Percentiles rank a stretch among this genome's conserved stretches.
These are phyloP conservation scores for Trogon surrucura DNA, from an alignment of 2,113 vertebrate genomes.

Conservation along the genomic window DNA sequence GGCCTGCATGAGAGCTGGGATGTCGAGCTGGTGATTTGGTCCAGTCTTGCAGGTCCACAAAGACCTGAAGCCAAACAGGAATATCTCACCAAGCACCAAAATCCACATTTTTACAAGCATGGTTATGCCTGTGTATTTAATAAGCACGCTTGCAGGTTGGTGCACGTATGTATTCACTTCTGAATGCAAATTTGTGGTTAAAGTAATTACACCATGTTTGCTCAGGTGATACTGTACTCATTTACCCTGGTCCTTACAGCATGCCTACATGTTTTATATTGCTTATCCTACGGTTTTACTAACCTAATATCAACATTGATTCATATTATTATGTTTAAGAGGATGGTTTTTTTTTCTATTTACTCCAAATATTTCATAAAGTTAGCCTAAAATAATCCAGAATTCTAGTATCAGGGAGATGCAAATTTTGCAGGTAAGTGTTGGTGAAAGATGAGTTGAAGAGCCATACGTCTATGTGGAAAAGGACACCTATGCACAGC, in stretches of 20 bases:
- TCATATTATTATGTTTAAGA: too few relatives aligned
- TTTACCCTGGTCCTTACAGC: background rate
- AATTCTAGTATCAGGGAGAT: too few relatives aligned
- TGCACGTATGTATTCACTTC: background rate
- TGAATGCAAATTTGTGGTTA: background rate
- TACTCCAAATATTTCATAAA: too few relatives aligned
- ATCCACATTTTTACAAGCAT: too few relatives aligned
- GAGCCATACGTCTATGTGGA: too few relatives aligned
- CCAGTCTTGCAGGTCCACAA: too few relatives aligned
- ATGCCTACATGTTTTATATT: background rate
- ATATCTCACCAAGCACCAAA: background rate
- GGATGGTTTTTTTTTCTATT: too few relatives aligned
- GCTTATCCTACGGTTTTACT: background rate
- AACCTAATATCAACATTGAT: too few relatives aligned
- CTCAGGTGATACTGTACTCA: background rate
- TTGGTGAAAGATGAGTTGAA: too few relatives aligned
- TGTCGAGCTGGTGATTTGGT: background rate
- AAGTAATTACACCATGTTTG: background rate
- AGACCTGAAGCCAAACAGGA: background rate
- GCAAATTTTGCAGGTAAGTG: too few relatives aligned
- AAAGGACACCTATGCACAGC: too few relatives aligned
- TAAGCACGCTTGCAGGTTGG: background rate
- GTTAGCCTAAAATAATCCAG: too few relatives aligned
- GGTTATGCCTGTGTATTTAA: background rate
- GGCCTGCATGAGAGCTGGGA: accelerated